Evolutionary conservation across 2,797 vertebrate genomes (phyloP), one percentile per base, ranked within the genome.

Genomic region (Triplophysa yarkandensis): DNA sequence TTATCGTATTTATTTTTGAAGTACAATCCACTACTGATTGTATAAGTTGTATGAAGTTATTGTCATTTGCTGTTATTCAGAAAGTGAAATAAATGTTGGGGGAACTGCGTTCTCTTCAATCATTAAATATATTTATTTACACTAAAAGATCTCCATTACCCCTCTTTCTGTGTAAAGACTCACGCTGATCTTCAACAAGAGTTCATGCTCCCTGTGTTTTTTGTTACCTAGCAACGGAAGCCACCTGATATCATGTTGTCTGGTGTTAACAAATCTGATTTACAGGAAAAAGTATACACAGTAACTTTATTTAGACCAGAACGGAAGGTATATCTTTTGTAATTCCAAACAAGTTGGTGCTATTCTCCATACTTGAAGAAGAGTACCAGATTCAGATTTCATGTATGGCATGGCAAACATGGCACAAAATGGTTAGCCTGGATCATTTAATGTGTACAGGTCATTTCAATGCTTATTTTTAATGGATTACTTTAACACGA

Each of bases 201-300:
- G 14, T 7, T 32, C 27, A 17, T 17, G 23, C 6, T 7, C 67
- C 9, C 36, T 48, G 17, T 77, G 79, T 74, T 80, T 71, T 75
- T 39, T 2, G 62, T 81, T 44, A 68, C 79, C 71, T 46, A 68
- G 76, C 80, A 81, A 71, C 71, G 28, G 5, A 21, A 23, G 25
- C 16, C 41, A 62, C 6, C 13, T n/a, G n/a, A n/a, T n/a, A n/a
- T n/a, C n/a, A n/a, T n/a, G n/a, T n/a, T n/a, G 34, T 1, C 10
- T 0, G 4, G 1, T 32, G 25, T 32, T 6, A 16, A 32, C 10
- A 8, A 1, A 41, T 39, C 25, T 39, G 23, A 11, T 7, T 3
- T 5, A 19, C 3, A 36, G 21, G 13, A 36, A n/a, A 48, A 2
- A 2, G n/a, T 36, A 3, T 3, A 7, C 0, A 0, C 30, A 57